Conservation (phyloP, 2,888 invertebrate species). For the Sthenelais limicola region DNA sequence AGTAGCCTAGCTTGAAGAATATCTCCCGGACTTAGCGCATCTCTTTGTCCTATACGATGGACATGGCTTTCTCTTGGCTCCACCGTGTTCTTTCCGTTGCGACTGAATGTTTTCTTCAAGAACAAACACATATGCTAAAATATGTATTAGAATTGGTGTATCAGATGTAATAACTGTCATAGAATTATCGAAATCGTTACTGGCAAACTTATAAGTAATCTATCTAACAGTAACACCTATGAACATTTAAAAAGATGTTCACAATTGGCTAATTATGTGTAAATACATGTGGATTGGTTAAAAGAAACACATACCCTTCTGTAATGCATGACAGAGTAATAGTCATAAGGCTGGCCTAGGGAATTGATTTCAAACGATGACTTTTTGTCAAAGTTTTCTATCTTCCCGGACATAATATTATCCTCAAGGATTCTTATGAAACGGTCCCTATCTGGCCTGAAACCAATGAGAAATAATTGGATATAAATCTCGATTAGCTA, state of each 20-base stretch:
- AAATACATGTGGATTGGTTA: no score
- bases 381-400: constrained; percentile 54
- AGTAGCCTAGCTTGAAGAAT: constrained; percentile 50
- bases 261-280: no score
- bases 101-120: constrained; percentile 50
- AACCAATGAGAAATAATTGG: not conserved
- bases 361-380: constrained; percentile 49
- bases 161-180: no score
- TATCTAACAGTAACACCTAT: no score
- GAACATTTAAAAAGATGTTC: no score
- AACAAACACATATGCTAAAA: no score
- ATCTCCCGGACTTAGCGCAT: constrained; percentile 49
- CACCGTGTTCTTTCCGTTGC: constrained; percentile 48
- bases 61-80: constrained; percentile 36
- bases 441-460: constrained; percentile 48
- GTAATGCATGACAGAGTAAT: constrained; percentile 54
- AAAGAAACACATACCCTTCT: constrained; percentile 45
- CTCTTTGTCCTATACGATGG: constrained; percentile 48
- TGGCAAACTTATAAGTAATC: no score
- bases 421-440: constrained; percentile 44
- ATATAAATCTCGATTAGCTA: not conserved
- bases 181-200: no score
- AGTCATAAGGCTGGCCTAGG: constrained; percentile 52
- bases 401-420: constrained; percentile 40
- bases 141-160: no score